Conservation (phyloP, 2,113 vertebrate genomes). For the Thermophis baileyi region DNA sequence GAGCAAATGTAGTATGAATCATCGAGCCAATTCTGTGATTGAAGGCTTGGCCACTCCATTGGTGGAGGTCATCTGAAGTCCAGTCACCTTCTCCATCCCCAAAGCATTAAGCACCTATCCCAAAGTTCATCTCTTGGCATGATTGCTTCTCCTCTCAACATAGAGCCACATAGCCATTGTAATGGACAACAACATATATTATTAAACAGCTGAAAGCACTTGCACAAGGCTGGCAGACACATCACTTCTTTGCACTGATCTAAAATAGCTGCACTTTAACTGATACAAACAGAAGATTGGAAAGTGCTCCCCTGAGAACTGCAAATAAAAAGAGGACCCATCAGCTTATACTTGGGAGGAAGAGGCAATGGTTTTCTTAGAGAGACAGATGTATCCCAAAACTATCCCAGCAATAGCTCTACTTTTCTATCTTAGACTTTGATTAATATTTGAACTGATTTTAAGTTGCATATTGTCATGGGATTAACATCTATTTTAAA, state of each 20-base stretch:
- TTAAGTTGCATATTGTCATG: slow-evolving; percentile 16
- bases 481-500: slow-evolving; percentile 34
- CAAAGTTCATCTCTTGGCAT: slow-evolving; percentile 58
- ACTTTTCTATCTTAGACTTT: slow-evolving; percentile 27
- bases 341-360: slow-evolving; percentile 52
- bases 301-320: slow-evolving; percentile 66
- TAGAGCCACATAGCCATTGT: slow-evolving; percentile 64
- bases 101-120: slow-evolving; percentile 58
- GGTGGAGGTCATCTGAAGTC: slow-evolving; percentile 50
- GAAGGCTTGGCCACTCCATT: slow-evolving; percentile 58
- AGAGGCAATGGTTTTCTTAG: slow-evolving; percentile 31
- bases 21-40: slow-evolving; percentile 50
- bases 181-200: slow-evolving; percentile 79
- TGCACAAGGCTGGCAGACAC: slow-evolving; percentile 66
- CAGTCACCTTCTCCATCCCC: slow-evolving; percentile 30
- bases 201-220: slow-evolving; percentile 74
- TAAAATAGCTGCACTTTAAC: slow-evolving; percentile 74
- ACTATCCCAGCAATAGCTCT: neutral
- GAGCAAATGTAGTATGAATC: slow-evolving; percentile 48
- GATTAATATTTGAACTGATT: slow-evolving; percentile 41
- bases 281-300: slow-evolving; percentile 70
- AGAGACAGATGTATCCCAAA: slow-evolving; percentile 30
- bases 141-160: slow-evolving; percentile 60
- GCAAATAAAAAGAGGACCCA: slow-evolving; percentile 56
- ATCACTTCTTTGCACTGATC: slow-evolving; percentile 73